These are phyloP conservation scores for Nebria brevicollis DNA, from an alignment of 2,888 invertebrate species.

Conservation along the genomic window DNA sequence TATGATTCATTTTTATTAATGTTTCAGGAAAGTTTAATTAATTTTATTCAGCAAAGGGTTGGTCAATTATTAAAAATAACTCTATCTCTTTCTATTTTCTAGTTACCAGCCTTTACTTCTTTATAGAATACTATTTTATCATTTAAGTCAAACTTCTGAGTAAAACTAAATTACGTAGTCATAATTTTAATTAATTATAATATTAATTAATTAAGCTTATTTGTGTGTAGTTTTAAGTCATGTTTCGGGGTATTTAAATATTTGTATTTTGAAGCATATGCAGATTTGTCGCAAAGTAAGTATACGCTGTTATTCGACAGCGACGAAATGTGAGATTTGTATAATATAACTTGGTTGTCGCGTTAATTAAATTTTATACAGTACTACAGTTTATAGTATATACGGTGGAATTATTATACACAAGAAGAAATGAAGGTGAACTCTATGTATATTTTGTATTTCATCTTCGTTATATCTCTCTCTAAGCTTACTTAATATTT, in stretches of 20 bases:
- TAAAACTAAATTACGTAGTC: too few species aligned
- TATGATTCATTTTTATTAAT: too few species aligned
- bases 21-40: too few species aligned
- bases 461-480: neutral
- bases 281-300: neutral
- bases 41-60: too few species aligned
- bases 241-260: neutral
- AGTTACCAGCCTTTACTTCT: too few species aligned
- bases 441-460: neutral
- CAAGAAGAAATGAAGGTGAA: conserved; percentile 1
- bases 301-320: neutral
- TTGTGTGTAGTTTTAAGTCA: neutral
- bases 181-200: neutral
- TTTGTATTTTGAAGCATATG: neutral
- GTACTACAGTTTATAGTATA: neutral
- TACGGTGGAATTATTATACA: neutral
- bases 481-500: neutral
- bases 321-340: neutral
- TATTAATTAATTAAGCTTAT: neutral
- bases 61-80: too few species aligned
- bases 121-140: too few species aligned
- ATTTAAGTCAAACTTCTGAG: too few species aligned
- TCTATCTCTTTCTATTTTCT: too few species aligned
- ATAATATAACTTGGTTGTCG: neutral
- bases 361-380: neutral